These are phyloP conservation scores for Dendronephthya gigantea DNA, from an alignment of 64 coral and sea anemone species.

Conservation along the genomic window DNA sequence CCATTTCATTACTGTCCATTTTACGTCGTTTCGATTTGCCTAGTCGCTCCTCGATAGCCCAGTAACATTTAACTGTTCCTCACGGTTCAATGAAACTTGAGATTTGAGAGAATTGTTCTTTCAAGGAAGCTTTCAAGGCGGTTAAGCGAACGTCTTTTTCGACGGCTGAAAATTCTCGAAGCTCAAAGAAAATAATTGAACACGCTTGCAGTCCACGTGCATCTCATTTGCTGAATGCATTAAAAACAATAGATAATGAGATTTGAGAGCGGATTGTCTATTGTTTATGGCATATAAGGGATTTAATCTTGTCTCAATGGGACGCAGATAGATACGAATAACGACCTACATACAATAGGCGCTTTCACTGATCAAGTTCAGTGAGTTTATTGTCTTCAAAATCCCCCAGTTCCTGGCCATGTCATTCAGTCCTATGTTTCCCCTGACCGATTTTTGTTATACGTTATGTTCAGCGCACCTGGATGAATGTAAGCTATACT, in stretches of 20 bases:
- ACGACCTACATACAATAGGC: too few relatives aligned
- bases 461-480: constrained; percentile 42
- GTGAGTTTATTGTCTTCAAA: too few relatives aligned
- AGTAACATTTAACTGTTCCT: background rate
- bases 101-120: background rate
- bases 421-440: background rate
- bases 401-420: background rate
- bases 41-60: background rate
- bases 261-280: too few relatives aligned
- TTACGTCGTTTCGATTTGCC: background rate
- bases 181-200: too few relatives aligned
- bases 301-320: too few relatives aligned
- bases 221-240: too few relatives aligned
- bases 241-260: too few relatives aligned
- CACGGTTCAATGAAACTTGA: background rate
- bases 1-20: background rate
- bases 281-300: too few relatives aligned
- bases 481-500: constrained; percentile 81
- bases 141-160: background rate
- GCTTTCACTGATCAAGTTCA: too few relatives aligned
- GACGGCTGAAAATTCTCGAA: background rate
- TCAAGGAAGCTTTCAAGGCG: background rate
- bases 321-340: too few relatives aligned
- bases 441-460: background rate
- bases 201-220: too few relatives aligned